Evolutionary conservation across 2,797 vertebrate genomes (phyloP), one percentile per base, ranked within the genome.

Genomic region (Mormyrops attenuatus): DNA sequence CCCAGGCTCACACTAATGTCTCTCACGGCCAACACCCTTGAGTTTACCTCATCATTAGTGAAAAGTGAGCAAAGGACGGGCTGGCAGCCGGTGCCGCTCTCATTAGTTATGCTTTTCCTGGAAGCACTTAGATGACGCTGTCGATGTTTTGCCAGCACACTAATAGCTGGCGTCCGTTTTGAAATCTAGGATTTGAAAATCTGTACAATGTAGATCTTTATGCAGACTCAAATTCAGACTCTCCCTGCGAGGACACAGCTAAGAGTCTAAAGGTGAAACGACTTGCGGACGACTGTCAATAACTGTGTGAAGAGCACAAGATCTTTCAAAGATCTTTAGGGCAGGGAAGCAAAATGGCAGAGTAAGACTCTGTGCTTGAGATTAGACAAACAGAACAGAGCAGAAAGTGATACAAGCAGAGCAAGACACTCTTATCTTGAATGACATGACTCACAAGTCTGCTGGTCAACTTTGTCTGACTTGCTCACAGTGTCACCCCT

Each of bases 51-150:
- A 47, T 80, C 38, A 80, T 47, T 80, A 80, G 41, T 20, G 73
- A 44, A 80, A 41, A 80, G 73, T 80, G 77, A 80, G 77, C 77
- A 47, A 8, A 80, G 17, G 38, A 20, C n/a, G 77, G 77, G 41
- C 41, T 7, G 41, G 5, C 41, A 8, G 41, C 41, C 77, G 47
- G 34, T 5, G 30, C 41, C 3, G 8, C 20, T 8, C 77, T 80
- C 77, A 80, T 80, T 80, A 80, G 77, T 17, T 41, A 80, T 47
- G 77, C 77, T 47, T 80, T 80, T 80, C 77, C 77, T 80, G 77
- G 77, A 80, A 80, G 77, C 41, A 80, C 41, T 80, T 80, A 80
- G 77, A 80, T 47, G 41, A 80, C 17, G 77, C 77, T 20, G 38
- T 80, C 20, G 2, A 7, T 41, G 34, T 80, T 80, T 80, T 47